Evolutionary conservation across 92 coral and sea anemone genomes (phyloP).

Genomic region (Zoanthus solanderi): DNA sequence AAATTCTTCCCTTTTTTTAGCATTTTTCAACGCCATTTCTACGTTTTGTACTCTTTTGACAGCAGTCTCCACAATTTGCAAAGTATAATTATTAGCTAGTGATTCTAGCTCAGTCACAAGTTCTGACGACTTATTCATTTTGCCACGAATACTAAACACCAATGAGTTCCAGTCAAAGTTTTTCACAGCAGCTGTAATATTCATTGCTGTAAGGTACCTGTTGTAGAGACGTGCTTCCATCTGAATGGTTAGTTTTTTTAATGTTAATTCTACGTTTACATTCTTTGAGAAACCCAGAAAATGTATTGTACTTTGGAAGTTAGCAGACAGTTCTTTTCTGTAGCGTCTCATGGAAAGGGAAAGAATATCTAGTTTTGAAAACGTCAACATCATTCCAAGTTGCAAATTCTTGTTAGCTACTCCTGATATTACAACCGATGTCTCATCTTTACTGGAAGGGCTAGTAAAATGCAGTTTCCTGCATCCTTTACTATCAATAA

Average conservation of each 20-base stretch:
- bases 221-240: slow-evolving; percentile 19
- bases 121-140: slow-evolving; percentile 43
- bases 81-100: slow-evolving; percentile 42
- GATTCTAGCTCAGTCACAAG: slow-evolving; percentile 43
- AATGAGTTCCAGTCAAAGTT: slow-evolving; percentile 57
- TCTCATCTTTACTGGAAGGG: background rate
- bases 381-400: slow-evolving; percentile 23
- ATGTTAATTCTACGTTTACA: background rate
- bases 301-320: background rate
- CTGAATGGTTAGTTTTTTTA: background rate
- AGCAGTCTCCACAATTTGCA: slow-evolving; percentile 19
- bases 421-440: slow-evolving; percentile 18
- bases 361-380: background rate
- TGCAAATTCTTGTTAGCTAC: background rate
- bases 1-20: slow-evolving; percentile 3
- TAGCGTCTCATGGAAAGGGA: background rate
- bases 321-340: background rate
- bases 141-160: slow-evolving; percentile 48
- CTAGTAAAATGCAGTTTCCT: background rate
- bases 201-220: slow-evolving; percentile 43
- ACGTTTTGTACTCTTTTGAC: slow-evolving; percentile 45
- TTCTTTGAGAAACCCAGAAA: slow-evolving; percentile 16
- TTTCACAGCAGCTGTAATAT: slow-evolving; percentile 46
- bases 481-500: slow-evolving; percentile 20
- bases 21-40: slow-evolving; percentile 30